These are phyloP conservation scores for Tragelaphus scriptus DNA, from an alignment of 2,113 vertebrate genomes.

Conservation along the genomic window DNA sequence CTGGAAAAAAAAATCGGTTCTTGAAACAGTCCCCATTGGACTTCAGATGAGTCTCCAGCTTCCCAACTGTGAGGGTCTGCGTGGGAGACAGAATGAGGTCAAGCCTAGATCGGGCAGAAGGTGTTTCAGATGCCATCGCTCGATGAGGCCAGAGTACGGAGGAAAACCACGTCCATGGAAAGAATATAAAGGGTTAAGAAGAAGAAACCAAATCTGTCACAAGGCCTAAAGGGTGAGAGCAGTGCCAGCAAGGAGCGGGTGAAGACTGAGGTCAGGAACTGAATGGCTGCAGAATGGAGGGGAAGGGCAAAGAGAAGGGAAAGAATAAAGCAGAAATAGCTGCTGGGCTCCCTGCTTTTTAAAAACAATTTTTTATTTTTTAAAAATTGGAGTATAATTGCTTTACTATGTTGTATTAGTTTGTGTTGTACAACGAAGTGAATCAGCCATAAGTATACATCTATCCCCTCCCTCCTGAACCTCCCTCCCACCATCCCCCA, in stretches of 20 bases:
- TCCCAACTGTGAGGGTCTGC: not conserved
- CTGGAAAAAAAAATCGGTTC: not conserved
- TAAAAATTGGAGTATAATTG: not conserved
- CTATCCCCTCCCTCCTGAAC: not conserved
- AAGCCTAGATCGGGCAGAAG: not conserved
- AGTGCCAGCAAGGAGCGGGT: not conserved
- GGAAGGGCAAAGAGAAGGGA: not conserved
- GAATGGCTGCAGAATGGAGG: not conserved
- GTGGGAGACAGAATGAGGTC: not conserved
- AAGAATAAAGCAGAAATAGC: not conserved
- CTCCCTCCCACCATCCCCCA: not conserved
- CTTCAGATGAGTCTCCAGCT: not conserved
- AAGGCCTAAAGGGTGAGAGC: not conserved
- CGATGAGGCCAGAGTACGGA: not conserved
- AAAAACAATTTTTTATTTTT: not conserved
- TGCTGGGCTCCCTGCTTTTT: not conserved
- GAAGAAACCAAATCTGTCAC: not conserved
- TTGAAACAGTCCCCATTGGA: slow-evolving; percentile 10
- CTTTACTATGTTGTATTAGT: not conserved
- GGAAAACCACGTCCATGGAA: not conserved
- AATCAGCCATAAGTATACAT: not conserved
- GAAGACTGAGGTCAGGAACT: not conserved
- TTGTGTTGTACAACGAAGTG: not conserved
- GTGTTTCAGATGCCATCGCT: slow-evolving; percentile 23
- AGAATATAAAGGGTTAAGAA: not conserved